Evolutionary conservation across 2,888 invertebrate species (phyloP).

Genomic region (Cancer borealis): DNA sequence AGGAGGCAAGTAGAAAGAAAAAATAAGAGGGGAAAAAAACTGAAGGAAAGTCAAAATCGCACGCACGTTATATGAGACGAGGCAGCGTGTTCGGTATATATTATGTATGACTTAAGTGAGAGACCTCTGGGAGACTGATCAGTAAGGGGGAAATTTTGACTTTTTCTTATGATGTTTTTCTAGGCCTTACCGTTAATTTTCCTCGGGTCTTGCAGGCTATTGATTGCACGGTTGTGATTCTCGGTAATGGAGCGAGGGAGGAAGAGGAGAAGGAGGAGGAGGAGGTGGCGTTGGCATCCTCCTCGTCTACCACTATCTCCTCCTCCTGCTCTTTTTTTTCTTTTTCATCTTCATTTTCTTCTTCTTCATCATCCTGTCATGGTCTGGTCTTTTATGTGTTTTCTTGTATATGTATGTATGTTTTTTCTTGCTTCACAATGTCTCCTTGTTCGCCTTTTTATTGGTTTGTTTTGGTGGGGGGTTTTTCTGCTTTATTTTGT

Average conservation of each 20-base stretch:
- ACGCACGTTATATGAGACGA: background rate
- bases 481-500: no score
- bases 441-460: background rate
- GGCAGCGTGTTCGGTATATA: no score
- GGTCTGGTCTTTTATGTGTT: background rate
- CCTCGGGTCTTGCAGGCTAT: background rate
- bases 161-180: background rate
- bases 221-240: constrained; percentile 13
- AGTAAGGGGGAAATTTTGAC: no score
- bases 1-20: background rate
- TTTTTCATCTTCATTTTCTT: background rate
- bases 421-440: background rate
- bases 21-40: background rate
- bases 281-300: background rate
- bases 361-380: background rate
- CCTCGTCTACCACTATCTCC: background rate
- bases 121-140: no score
- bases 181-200: background rate
- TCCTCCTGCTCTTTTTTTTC: background rate
- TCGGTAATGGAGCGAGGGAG: background rate
- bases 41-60: background rate
- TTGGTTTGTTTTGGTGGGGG: background rate
- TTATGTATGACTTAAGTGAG: no score
- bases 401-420: constrained; percentile 22
- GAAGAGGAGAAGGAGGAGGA: background rate